Base-by-base conservation (phyloP, 2,113 vertebrate genomes). In the Colinus virginianus region DNA sequence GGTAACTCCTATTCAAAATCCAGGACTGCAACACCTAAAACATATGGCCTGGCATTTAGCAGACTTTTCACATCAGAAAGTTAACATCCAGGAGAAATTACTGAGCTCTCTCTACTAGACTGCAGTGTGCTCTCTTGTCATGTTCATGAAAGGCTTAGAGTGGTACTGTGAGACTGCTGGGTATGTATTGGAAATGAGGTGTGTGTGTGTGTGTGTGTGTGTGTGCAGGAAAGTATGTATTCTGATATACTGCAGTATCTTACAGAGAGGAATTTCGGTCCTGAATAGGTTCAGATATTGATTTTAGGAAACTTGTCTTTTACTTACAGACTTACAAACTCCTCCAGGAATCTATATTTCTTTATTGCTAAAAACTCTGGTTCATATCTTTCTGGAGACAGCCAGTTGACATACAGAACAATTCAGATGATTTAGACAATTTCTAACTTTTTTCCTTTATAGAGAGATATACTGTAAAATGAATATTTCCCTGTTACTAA, bases 361-460 rank as follows among this genome's bases (percentile, higher is more conserved):
- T 34, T 51, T 40, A 30, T 15, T 70, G 9, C 26, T 45, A 11
- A 48, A 11, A 72, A 20, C 28, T 80, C 13, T 26, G 38, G 11
- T 56, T 86, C 34, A 5, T 40, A 18, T 30, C 23, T 67, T 70
- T 68, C 21, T 79, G 40, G 28, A 70, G n/a, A 48, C 9, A 68
- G 5, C 26, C 5, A 68, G 22, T 43, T 67, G 21, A 61, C 18
- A 21, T 48, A 59, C 5, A 2, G 5, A 59, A 53, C 53, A 1
- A 67, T 78, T 71, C 71, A 34, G 53, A 45, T 53, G 5, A 51
- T 32, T 36, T 3, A 40, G 40, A 46, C 71, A 56, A 46, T 7
- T 3, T 61, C 5, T 8, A 0, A 1, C 42, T 74, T 48, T 66
- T 28, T 66, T 17, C 3, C 12, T 53, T 1, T 19, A 20, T 12